These are phyloP conservation scores for Pipistrellus pygmaeus DNA, from an alignment of 2,797 vertebrate species.

Conservation along the genomic window DNA sequence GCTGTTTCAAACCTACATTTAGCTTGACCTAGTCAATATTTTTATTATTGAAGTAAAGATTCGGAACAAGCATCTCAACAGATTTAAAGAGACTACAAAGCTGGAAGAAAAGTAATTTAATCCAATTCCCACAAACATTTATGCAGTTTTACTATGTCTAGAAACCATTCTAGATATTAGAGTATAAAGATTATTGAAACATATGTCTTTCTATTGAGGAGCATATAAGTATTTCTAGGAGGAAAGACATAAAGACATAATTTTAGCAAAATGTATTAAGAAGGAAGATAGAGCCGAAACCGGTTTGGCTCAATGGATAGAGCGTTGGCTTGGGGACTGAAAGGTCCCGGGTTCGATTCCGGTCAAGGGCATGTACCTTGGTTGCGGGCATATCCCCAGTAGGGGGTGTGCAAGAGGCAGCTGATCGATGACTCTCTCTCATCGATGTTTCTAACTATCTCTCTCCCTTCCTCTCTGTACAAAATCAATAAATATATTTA, in stretches of 20 bases:
- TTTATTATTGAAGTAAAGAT: constrained; percentile 35
- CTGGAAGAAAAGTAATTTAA: constrained; percentile 28
- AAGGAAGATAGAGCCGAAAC: constrained; percentile 19
- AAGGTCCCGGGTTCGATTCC: too few species aligned
- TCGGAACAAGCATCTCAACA: constrained; percentile 23
- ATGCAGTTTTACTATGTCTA: constrained; percentile 26
- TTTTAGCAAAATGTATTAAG: constrained; percentile 21
- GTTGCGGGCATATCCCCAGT: too few species aligned
- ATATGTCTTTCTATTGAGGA: not conserved
- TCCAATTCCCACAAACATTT: constrained; percentile 41
- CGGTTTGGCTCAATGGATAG: too few species aligned
- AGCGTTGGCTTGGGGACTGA: too few species aligned
- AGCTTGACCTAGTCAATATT: constrained; percentile 27
- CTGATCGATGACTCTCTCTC: too few species aligned
- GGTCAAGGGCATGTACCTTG: too few species aligned
- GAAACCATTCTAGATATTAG: not conserved
- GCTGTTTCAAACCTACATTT: constrained; percentile 21
- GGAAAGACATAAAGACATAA: constrained; percentile 9
- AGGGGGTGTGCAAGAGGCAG: too few species aligned
- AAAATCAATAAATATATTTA: too few species aligned
- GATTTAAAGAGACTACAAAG: constrained; percentile 48
- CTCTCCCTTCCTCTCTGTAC: too few species aligned
- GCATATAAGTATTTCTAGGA: not conserved
- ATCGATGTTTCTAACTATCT: too few species aligned
- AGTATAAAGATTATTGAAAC: not conserved